Conservation (phyloP, 2,113 vertebrate species). For the Phocoena phocoena region DNA sequence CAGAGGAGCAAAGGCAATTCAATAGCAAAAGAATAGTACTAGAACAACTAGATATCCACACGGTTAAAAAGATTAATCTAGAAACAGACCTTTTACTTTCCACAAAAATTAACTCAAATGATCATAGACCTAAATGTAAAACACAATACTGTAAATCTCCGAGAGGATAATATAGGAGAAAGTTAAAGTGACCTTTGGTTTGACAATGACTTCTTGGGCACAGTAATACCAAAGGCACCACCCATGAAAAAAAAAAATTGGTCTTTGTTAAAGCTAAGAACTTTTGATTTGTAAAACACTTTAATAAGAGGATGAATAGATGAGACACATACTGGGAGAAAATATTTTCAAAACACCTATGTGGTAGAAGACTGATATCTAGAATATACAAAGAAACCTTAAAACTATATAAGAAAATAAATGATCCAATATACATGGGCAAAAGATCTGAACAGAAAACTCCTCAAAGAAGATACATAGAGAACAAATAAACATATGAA, state of each 20-base stretch:
- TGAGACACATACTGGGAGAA: neutral
- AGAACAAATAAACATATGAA: neutral
- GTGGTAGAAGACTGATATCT: neutral
- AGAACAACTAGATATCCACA: neutral
- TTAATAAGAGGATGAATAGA: neutral
- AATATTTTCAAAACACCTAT: neutral
- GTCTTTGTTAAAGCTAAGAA: neutral
- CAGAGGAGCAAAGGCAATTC: neutral
- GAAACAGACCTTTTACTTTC: neutral
- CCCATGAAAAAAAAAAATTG: neutral
- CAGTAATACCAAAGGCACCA: neutral
- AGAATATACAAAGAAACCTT: neutral
- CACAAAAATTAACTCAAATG: neutral
- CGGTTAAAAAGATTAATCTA: neutral
- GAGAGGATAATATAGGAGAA: neutral
- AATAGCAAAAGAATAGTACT: neutral
- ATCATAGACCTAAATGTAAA: neutral
- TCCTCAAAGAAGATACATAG: neutral
- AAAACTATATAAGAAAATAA: neutral
- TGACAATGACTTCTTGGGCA: neutral
- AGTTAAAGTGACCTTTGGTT: neutral
- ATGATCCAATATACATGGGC: neutral
- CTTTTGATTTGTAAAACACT: neutral
- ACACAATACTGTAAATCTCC: neutral
- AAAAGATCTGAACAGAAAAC: neutral